Conservation (phyloP, 35 echinoderm and acorn worm genomes). For the Ptychodera flava region DNA sequence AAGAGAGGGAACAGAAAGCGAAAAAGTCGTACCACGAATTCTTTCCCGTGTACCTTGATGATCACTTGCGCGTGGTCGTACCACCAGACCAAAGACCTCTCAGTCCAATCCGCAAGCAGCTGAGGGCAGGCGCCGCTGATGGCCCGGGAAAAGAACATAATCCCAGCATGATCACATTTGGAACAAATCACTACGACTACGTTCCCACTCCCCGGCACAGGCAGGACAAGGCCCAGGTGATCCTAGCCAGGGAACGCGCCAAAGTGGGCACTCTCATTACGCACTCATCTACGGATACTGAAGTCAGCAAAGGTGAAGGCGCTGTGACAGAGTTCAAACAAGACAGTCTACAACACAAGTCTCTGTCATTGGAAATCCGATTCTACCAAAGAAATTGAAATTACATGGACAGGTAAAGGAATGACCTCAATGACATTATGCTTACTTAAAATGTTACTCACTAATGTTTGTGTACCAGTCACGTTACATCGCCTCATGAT, state of each 20-base stretch:
- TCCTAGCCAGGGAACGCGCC: background rate
- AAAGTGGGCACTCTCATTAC: slow-evolving; percentile 54
- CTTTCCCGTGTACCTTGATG: slow-evolving; percentile 69
- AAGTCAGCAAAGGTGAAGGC: slow-evolving; percentile 47
- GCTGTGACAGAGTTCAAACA: slow-evolving; percentile 40
- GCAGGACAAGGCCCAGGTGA: slow-evolving; percentile 27
- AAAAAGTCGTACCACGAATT: background rate
- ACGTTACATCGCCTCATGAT: too few relatives aligned
- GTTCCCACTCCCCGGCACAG: background rate
- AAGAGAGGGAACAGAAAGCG: background rate
- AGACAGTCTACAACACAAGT: background rate
- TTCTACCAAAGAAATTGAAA: slow-evolving; percentile 50
- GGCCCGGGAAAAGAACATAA: slow-evolving; percentile 32
- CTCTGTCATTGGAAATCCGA: slow-evolving; percentile 76
- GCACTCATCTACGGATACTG: slow-evolving; percentile 64
- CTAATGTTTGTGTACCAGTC: too few relatives aligned
- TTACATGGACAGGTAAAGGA: slow-evolving; percentile 74
- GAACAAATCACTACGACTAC: slow-evolving; percentile 38
- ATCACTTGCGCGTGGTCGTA: slow-evolving; percentile 65
- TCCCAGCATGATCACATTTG: slow-evolving; percentile 67
- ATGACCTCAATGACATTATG: too few relatives aligned
- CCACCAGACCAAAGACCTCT: slow-evolving; percentile 54
- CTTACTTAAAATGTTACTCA: too few relatives aligned
- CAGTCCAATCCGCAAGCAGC: slow-evolving; percentile 23
- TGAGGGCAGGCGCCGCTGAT: slow-evolving; percentile 48